Conservation (phyloP, 2,888 invertebrate species). For the Drosophila ustulata region DNA sequence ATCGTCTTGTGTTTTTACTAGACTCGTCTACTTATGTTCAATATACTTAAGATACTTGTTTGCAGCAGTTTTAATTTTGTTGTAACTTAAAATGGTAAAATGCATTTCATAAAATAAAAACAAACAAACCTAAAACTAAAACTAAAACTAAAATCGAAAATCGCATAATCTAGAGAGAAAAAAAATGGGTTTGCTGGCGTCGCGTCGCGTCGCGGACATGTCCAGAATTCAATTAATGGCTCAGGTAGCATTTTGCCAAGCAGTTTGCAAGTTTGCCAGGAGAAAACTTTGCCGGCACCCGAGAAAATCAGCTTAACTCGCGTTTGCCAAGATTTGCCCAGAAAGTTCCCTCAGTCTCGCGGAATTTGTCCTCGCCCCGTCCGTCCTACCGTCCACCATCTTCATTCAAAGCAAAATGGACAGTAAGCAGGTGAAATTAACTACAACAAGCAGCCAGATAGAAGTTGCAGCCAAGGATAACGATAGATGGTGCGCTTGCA, state of each 20-base stretch:
- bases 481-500: constrained; percentile 27
- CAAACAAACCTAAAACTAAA: constrained; percentile 4
- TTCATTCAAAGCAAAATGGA: constrained; percentile 45
- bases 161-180: not conserved
- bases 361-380: constrained; percentile 47
- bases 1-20: constrained; percentile 15
- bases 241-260: constrained; percentile 48
- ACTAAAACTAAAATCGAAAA: constrained; percentile 11
- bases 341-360: constrained; percentile 58
- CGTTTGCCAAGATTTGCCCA: constrained; percentile 66
- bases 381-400: not conserved
- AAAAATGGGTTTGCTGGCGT: not conserved
- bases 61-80: constrained; percentile 12
- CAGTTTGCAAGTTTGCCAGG: constrained; percentile 37
- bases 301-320: constrained; percentile 69
- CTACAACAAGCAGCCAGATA: constrained; percentile 52
- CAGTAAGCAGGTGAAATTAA: constrained; percentile 78
- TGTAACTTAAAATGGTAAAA: constrained; percentile 52
- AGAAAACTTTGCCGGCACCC: constrained; percentile 31
- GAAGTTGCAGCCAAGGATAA: constrained; percentile 24
- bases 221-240: constrained; percentile 64
- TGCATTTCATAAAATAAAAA: constrained; percentile 53
- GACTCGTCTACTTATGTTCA: constrained; percentile 30
- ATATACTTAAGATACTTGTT: constrained; percentile 48
- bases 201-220: constrained; percentile 27